Evolutionary conservation across 2,113 vertebrate species (phyloP).

Genomic region (Notothenia coriiceps): DNA sequence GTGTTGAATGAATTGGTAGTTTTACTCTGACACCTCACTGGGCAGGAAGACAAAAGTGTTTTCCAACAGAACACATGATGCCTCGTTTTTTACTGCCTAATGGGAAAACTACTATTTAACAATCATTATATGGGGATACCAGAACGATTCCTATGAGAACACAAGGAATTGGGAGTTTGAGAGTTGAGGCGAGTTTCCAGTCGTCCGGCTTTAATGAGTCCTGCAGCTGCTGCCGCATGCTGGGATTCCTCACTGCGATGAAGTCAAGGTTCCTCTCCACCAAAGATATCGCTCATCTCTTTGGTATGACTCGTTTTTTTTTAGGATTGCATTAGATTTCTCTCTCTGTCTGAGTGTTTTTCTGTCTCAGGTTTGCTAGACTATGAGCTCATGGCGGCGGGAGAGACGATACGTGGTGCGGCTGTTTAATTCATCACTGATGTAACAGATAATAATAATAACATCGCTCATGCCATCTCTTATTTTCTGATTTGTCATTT

Average conservation of each 20-base stretch:
- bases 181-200: constrained; percentile 58
- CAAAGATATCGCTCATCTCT: constrained; percentile 67
- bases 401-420: constrained; percentile 66
- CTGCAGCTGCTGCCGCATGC: constrained; percentile 69
- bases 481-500: constrained; percentile 13
- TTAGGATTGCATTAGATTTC: constrained; percentile 72
- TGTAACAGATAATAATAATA: constrained; percentile 63
- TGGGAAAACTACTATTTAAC: constrained; percentile 56
- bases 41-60: constrained; percentile 63
- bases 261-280: constrained; percentile 72
- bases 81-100: constrained; percentile 41
- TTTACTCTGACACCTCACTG: constrained; percentile 48
- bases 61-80: constrained; percentile 45
- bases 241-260: constrained; percentile 72
- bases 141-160: constrained; percentile 53
- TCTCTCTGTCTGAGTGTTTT: background rate
- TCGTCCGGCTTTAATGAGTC: constrained; percentile 59
- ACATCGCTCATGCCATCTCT: constrained; percentile 34
- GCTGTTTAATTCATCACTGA: constrained; percentile 59
- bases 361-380: constrained; percentile 46
- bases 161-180: constrained; percentile 8
- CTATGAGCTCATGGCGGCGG: constrained; percentile 61
- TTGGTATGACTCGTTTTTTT: constrained; percentile 65
- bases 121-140: constrained; percentile 40
- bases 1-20: constrained; percentile 48